Base-by-base conservation (phyloP, 2,113 vertebrate genomes). In the Hiodon tergisus region DNA sequence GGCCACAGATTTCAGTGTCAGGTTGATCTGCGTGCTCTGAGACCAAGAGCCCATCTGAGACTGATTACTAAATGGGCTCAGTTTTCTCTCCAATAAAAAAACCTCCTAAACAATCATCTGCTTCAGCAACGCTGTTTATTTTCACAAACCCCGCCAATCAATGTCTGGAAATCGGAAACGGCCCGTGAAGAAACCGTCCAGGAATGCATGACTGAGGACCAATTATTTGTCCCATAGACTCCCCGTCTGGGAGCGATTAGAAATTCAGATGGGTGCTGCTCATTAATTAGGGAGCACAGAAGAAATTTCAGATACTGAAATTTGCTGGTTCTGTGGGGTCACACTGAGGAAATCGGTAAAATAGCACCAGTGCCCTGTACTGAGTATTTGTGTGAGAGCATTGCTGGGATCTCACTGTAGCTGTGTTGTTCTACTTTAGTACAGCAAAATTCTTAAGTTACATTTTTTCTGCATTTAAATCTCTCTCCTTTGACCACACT, bases 111-210 rank as follows among this genome's bases (percentile, higher is more conserved):
- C 74, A 77, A 71, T 72, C 58, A 66, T 80, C 66, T 16, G 60
- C 54, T 67, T 59, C n/a, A 73, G 67, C 62, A 68, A 66, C 59
- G 61, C 58, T 80, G 81, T 80, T 80, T 80, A 78, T 76, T 77
- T 67, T 82, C 77, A 72, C 72, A 81, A 67, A 67, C 70, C 78
- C 62, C 77, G 72, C 55, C 72, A 81, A 79, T 77, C 74, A 79
- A 71, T 69, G 79, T 72, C 78, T 80, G 67, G 72, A 80, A 80
- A 75, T 70, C 66, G 74, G 68, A 68, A 46, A 11, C 69, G 73
- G 77, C 67, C 10, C 69, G 69, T 46, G 54, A 69, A 76, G 81
- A 75, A 54, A 31, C 55, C 59, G 17, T 61, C 78, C 77, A 50
- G 63, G 78, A 71, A 77, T n/a, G n/a, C 54, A 75, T 69, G 69